Conservation (phyloP, 2,888 invertebrate genomes). For the Lasius fuliginosus region DNA sequence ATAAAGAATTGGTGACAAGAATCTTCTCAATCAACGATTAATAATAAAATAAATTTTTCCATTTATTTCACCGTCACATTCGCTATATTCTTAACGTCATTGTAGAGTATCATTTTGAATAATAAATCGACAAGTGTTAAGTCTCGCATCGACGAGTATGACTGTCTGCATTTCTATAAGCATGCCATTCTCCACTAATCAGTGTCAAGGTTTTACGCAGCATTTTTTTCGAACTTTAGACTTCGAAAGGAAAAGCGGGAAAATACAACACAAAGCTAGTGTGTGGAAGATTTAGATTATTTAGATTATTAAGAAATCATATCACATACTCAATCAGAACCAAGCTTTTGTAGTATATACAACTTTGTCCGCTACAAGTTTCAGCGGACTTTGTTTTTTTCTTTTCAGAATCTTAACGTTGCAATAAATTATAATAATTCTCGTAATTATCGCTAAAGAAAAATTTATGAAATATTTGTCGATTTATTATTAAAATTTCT, state of each 20-base stretch:
- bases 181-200: slow-evolving; percentile 54
- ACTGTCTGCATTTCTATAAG: slow-evolving; percentile 47
- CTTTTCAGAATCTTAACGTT: background rate
- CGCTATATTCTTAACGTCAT: background rate
- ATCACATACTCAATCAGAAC: background rate
- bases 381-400: background rate
- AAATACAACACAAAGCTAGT: background rate
- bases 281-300: background rate
- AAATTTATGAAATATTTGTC: background rate
- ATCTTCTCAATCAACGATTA: background rate
- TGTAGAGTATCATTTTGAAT: slow-evolving; percentile 9
- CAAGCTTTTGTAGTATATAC: background rate
- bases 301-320: background rate
- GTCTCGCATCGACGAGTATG: background rate
- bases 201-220: slow-evolving; percentile 65
- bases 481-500: background rate
- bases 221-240: slow-evolving; percentile 25
- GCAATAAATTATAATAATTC: background rate
- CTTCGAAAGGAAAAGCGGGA: background rate
- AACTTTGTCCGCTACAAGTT: slow-evolving; percentile 2
- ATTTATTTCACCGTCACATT: background rate
- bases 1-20: background rate
- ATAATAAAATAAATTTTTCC: slow-evolving; percentile 28
- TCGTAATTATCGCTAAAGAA: background rate
- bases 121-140: slow-evolving; percentile 11